Conservation (phyloP, 2,797 vertebrate genomes). For the Ptychobarbus kaznakovi region DNA sequence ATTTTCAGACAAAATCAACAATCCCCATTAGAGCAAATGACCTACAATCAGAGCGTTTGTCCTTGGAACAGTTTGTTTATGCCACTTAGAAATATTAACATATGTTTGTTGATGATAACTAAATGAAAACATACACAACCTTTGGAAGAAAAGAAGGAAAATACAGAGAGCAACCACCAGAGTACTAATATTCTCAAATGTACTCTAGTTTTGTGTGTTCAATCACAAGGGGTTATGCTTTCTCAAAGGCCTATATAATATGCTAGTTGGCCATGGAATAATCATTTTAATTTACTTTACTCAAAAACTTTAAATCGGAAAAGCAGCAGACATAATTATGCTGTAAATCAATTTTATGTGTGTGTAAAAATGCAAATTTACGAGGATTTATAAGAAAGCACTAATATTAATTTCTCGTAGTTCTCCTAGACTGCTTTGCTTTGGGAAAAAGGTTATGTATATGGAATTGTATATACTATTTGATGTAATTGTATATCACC, state of each 20-base stretch:
- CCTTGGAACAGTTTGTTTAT: slow-evolving; percentile 35
- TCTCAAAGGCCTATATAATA: not conserved
- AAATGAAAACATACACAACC: not conserved
- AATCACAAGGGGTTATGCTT: not conserved
- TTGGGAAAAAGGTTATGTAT: not conserved
- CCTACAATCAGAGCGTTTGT: slow-evolving; percentile 44
- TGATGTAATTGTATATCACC: not conserved
- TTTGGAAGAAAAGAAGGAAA: not conserved
- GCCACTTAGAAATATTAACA: slow-evolving; percentile 11
- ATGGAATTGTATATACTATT: not conserved
- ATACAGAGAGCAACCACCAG: not conserved
- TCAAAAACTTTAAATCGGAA: not conserved
- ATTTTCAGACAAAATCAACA: slow-evolving; percentile 47
- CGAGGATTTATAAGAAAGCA: not conserved
- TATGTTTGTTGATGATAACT: slow-evolving; percentile 25
- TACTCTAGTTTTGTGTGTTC: not conserved
- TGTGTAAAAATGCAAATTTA: not conserved
- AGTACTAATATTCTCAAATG: not conserved
- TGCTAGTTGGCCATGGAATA: not conserved
- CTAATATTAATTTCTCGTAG: not conserved
- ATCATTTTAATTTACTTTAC: not conserved
- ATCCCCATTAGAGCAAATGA: slow-evolving; percentile 32
- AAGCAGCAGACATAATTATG: not conserved
- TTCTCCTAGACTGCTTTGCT: not conserved
- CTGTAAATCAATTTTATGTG: not conserved